A percentile compares a stretch with the other conserved stretches of the same genome.
phyloP scores from a whole-genome alignment of 35 echinoderm and acorn worm species.

The Patiria miniata region DNA sequence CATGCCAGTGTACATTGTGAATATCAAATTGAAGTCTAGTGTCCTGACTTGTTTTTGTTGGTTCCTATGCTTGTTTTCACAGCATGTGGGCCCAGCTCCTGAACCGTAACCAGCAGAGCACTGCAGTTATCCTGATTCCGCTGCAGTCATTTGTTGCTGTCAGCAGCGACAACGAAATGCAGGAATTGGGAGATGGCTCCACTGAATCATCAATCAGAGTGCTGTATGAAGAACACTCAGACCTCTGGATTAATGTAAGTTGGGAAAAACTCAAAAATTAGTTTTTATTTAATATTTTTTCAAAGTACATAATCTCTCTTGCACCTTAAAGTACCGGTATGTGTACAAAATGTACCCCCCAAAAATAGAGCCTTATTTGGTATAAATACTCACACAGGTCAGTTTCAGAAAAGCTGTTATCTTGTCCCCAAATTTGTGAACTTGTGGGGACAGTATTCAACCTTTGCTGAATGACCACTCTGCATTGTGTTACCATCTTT shows the following conservation, averaged over 20 bases:
- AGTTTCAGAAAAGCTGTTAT: too few species aligned
- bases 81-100: slow-evolving; percentile 94
- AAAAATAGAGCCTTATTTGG: too few species aligned
- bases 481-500: too few species aligned
- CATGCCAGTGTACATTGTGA: too few species aligned
- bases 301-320: too few species aligned
- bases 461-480: too few species aligned
- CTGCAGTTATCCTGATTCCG: slow-evolving; percentile 81
- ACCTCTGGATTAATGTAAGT: slow-evolving; percentile 99
- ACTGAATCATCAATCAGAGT: slow-evolving; percentile 71
- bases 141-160: slow-evolving; percentile 70
- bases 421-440: too few species aligned
- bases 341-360: too few species aligned
- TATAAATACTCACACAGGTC: too few species aligned
- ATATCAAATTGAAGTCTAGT: neutral
- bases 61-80: neutral
- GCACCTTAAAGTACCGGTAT: too few species aligned
- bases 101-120: slow-evolving; percentile 86
- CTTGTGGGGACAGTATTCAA: too few species aligned
- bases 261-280: neutral
- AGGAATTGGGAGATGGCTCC: neutral
- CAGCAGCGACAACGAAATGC: neutral
- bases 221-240: slow-evolving; percentile 96
- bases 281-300: too few species aligned
- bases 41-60: neutral